phyloP scores from a whole-genome alignment of 2,797 vertebrate species.

The Steatocranus sp. region DNA sequence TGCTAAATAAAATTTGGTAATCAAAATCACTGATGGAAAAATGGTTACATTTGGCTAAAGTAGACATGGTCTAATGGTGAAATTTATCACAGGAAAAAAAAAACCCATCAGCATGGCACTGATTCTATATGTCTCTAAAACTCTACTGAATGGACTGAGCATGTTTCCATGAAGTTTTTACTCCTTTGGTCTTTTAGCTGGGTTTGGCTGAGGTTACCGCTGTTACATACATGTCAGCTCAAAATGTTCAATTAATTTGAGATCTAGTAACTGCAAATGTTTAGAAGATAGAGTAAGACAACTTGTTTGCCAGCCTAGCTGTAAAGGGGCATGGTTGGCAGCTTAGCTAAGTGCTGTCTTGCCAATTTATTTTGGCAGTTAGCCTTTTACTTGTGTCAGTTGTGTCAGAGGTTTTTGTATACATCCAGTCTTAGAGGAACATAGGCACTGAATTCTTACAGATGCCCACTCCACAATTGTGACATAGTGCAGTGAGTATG shows the following conservation, averaged over 20 bases:
- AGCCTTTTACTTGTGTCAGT: not conserved
- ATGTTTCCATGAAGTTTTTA: not conserved
- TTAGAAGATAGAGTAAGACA: not conserved
- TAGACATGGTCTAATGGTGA: not conserved
- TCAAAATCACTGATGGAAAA: not conserved
- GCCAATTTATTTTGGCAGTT: not conserved
- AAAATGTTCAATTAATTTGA: not conserved
- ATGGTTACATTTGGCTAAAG: not conserved
- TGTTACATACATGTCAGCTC: not conserved
- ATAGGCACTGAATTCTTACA: not conserved
- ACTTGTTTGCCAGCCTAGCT: not conserved
- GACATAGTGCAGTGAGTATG: not conserved
- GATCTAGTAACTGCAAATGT: not conserved
- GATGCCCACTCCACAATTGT: not conserved
- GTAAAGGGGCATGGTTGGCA: not conserved
- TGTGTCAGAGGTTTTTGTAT: not conserved
- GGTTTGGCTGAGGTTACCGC: not conserved
- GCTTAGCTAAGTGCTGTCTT: not conserved
- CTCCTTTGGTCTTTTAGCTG: not conserved
- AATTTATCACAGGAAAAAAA: not conserved
- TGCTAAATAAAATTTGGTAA: not conserved
- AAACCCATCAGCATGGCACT: not conserved
- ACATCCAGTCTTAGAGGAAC: not conserved
- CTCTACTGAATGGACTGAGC: not conserved
- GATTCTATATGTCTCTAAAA: constrained; percentile 12